Percentiles rank a stretch among this genome's conserved stretches.
These are phyloP conservation scores for Tachysurus fulvidraco DNA, from an alignment of 2,113 vertebrate genomes.

Conservation along the genomic window DNA sequence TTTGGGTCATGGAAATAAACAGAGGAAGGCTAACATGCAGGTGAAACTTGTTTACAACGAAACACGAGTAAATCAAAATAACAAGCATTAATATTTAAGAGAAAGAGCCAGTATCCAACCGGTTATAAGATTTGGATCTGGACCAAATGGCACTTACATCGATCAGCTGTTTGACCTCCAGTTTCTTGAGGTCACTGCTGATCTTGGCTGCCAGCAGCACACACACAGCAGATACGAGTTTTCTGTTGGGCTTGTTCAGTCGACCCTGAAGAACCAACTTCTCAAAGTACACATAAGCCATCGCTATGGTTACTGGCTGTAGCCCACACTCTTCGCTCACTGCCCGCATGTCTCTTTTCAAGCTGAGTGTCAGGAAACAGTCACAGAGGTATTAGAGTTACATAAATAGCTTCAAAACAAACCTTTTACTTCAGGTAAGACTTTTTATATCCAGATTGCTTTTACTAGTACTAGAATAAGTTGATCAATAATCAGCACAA, in stretches of 20 bases:
- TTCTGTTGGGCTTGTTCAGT: conserved; percentile 98
- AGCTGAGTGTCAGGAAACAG: conserved; percentile 64
- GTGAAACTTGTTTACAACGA: not conserved
- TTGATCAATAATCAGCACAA: not conserved
- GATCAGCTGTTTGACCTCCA: conserved; percentile 90
- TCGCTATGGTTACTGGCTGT: conserved; percentile 90
- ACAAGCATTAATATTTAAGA: not conserved
- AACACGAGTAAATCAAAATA: not conserved
- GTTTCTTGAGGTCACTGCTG: conserved; percentile 94
- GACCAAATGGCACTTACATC: conserved; percentile 80
- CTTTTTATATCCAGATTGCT: not conserved
- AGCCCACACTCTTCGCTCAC: conserved; percentile 89
- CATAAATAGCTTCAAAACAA: not conserved
- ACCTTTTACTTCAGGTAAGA: not conserved
- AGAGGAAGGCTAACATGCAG: not conserved
- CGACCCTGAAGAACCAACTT: conserved; percentile 95
- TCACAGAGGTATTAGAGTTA: not conserved
- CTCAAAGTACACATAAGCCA: conserved; percentile 99
- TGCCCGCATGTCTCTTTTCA: conserved; percentile 93
- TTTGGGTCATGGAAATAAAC: not conserved
- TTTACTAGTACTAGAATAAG: not conserved
- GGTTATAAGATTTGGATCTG: not conserved
- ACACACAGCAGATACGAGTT: conserved; percentile 90
- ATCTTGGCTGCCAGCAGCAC: conserved; percentile 97
- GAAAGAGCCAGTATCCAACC: not conserved